Percentiles rank a stretch among this genome's conserved stretches.
phyloP scores from a whole-genome alignment of 2,113 vertebrate genomes.

The Aspidoscelis tigris region DNA sequence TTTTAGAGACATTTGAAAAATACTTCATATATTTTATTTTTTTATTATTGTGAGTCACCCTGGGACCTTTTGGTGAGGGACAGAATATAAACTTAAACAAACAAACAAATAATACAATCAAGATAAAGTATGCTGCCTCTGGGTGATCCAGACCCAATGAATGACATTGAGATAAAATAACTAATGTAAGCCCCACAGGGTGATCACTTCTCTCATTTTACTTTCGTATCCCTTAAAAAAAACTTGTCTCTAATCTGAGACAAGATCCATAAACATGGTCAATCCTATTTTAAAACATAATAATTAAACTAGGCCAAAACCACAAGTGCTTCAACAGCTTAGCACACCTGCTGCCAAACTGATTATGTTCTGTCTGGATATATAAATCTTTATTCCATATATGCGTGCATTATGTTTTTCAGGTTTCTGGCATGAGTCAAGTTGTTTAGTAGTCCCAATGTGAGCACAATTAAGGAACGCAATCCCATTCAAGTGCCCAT shows the following conservation, averaged over 20 bases:
- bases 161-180: background rate
- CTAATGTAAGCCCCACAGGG: background rate
- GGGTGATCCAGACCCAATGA: background rate
- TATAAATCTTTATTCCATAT: constrained; percentile 69
- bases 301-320: constrained; percentile 53
- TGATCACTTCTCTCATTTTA: background rate
- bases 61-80: no score
- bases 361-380: constrained; percentile 57
- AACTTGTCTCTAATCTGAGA: background rate
- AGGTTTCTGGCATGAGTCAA: constrained; percentile 48
- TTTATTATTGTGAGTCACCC: no score
- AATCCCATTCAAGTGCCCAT: constrained; percentile 55
- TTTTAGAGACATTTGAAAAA: no score
- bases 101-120: background rate
- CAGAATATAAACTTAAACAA: no score
- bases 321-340: constrained; percentile 48
- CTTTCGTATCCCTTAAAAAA: background rate
- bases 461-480: constrained; percentile 48
- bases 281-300: constrained; percentile 64
- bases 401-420: constrained; percentile 53
- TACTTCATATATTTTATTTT: no score
- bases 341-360: constrained; percentile 62
- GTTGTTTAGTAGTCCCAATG: constrained; percentile 55
- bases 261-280: constrained; percentile 39
- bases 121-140: background rate